Percentiles rank a stretch among this genome's conserved stretches.
These are phyloP conservation scores for Bombyx huttoni DNA, from an alignment of 2,888 invertebrate genomes.

Conservation along the genomic window DNA sequence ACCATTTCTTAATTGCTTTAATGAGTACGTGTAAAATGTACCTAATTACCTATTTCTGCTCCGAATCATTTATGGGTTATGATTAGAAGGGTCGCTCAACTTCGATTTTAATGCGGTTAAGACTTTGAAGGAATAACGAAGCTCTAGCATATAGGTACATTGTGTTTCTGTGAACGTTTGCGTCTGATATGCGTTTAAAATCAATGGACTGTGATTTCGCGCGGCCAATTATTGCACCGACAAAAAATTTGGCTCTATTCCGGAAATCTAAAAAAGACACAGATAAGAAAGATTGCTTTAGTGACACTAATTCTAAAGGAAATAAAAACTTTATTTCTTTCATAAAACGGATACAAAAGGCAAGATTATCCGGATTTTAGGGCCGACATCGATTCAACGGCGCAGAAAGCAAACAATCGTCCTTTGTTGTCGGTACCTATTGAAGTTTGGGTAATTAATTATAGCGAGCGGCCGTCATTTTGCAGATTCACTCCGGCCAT, in stretches of 20 bases:
- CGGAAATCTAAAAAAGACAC: conserved; percentile 5
- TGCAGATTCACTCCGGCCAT: conserved; percentile 50
- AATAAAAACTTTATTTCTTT: conserved; percentile 62
- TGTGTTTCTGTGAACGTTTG: no score
- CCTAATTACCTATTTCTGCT: no score
- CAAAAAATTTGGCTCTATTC: background rate
- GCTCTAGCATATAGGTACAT: no score
- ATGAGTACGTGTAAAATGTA: no score
- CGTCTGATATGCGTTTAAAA: no score
- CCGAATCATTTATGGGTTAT: no score
- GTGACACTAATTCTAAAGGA: conserved; percentile 38
- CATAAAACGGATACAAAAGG: conserved; percentile 57
- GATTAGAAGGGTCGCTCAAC: no score
- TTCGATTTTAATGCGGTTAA: no score
- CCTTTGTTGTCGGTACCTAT: conserved; percentile 58
- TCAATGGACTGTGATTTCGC: no score
- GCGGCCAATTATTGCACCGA: background rate
- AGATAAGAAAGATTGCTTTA: conserved; percentile 20
- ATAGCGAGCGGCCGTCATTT: conserved; percentile 46
- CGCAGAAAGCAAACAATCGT: conserved; percentile 61
- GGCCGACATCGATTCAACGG: conserved; percentile 56
- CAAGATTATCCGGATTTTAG: conserved; percentile 61
- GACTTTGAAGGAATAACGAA: no score
- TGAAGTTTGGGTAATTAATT: conserved; percentile 64
- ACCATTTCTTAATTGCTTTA: no score